These are phyloP conservation scores for Drosophila athabasca DNA, from an alignment of 1,140 invertebrate species.

Conservation along the genomic window DNA sequence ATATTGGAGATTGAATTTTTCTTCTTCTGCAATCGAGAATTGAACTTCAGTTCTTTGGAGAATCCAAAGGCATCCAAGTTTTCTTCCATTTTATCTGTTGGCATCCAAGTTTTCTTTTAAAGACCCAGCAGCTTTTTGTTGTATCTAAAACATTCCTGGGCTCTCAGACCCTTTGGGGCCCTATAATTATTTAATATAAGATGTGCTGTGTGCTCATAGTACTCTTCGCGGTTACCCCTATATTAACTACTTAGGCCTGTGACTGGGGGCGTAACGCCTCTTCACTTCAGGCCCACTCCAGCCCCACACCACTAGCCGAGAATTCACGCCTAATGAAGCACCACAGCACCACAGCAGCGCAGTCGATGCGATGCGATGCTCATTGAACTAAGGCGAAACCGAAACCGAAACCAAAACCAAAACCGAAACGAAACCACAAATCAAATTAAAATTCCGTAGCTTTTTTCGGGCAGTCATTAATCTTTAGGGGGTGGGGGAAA, in stretches of 20 bases:
- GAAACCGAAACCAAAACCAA: conserved; percentile 22
- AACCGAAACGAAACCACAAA: conserved; percentile 63
- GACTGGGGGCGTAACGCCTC: conserved; percentile 41
- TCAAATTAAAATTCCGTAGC: conserved; percentile 75
- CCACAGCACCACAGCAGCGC: not conserved
- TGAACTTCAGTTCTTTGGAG: too few species aligned
- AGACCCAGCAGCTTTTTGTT: conserved; percentile 2
- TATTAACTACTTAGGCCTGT: conserved; percentile 64
- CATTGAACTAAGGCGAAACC: conserved; percentile 40
- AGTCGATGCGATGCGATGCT: conserved; percentile 9
- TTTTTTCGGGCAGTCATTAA: conserved; percentile 37
- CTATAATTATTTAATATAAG: conserved; percentile 61
- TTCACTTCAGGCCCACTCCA: conserved; percentile 22
- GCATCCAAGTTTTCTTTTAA: not conserved
- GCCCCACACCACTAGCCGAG: too few species aligned
- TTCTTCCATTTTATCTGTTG: not conserved
- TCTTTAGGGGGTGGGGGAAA: conserved; percentile 24
- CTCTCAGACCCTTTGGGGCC: not conserved
- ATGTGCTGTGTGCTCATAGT: not conserved
- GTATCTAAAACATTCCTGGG: conserved; percentile 32
- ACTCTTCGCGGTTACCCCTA: conserved; percentile 28
- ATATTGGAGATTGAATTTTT: too few species aligned
- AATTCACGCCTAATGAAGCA: conserved; percentile 38
- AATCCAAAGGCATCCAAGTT: not conserved
- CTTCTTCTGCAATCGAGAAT: too few species aligned